Evolutionary conservation across 2,113 vertebrate genomes (phyloP).

Genomic region (Lepus timidus): DNA sequence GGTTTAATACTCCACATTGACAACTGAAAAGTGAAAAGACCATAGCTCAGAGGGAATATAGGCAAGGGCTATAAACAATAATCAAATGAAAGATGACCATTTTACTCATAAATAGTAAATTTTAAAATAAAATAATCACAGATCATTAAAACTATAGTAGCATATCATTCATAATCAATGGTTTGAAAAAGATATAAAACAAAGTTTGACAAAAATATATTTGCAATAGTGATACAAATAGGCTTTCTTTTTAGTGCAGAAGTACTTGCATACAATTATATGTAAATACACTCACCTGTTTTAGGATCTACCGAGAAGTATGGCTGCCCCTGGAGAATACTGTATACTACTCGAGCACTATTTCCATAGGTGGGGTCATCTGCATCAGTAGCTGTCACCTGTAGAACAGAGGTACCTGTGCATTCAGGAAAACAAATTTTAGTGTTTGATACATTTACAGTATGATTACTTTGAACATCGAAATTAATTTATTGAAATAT

Average conservation of each 20-base stretch:
- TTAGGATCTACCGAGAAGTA: conserved; percentile 99
- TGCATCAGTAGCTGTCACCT: conserved; percentile 96
- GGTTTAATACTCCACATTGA: too few species aligned
- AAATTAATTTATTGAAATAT: neutral
- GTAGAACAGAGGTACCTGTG: conserved; percentile 96
- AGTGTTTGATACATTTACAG: conserved; percentile 22
- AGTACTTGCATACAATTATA: neutral
- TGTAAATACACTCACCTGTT: conserved; percentile 89
- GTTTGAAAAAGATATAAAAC: too few species aligned
- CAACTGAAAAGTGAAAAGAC: too few species aligned
- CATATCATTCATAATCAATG: too few species aligned
- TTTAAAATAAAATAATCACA: too few species aligned
- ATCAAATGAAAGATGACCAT: too few species aligned
- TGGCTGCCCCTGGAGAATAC: conserved; percentile 97
- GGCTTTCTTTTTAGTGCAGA: neutral
- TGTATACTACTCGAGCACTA: conserved; percentile 97
- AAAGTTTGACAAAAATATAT: too few species aligned
- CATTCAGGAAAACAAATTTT: conserved; percentile 78
- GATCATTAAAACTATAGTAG: too few species aligned
- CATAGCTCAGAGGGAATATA: too few species aligned
- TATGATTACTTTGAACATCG: conserved; percentile 16
- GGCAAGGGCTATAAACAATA: too few species aligned
- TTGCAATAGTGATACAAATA: too few species aligned
- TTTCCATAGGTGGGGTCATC: conserved; percentile 99
- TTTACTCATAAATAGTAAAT: too few species aligned